A percentile compares a stretch with the other conserved stretches of the same genome.
phyloP scores from a whole-genome alignment of 2,888 invertebrate species.

The Macropis europaea region DNA sequence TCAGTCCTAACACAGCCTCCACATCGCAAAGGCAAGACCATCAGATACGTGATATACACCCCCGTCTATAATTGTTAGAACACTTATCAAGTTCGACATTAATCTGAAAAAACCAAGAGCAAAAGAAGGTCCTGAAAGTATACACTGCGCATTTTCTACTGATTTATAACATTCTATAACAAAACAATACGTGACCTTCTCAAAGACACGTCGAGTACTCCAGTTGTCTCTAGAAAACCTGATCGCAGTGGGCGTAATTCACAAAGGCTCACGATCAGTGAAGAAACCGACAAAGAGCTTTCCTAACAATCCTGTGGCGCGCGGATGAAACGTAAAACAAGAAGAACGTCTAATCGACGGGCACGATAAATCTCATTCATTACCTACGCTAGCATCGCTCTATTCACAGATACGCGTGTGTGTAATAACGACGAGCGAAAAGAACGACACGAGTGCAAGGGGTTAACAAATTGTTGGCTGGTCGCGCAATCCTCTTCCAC shows the following conservation, averaged over 20 bases:
- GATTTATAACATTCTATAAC: too few relatives aligned
- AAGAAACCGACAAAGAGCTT: conserved; percentile 15
- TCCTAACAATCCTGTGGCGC: conserved; percentile 18
- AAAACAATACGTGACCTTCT: too few relatives aligned
- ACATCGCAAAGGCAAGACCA: too few relatives aligned
- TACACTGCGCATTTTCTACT: too few relatives aligned
- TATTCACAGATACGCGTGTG: not conserved
- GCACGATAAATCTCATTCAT: conserved; percentile 44
- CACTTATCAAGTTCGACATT: too few relatives aligned
- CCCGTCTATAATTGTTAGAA: too few relatives aligned
- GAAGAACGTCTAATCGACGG: conserved; percentile 41
- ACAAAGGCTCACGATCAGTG: conserved; percentile 7
- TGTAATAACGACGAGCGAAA: not conserved
- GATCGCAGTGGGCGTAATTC: conserved; percentile 6
- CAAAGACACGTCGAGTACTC: too few relatives aligned
- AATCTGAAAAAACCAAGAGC: too few relatives aligned
- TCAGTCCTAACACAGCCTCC: too few relatives aligned
- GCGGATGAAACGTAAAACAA: conserved; percentile 27
- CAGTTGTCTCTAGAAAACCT: too few relatives aligned
- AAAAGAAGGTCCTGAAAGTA: too few relatives aligned
- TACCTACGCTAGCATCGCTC: conserved; percentile 11
- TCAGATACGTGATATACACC: too few relatives aligned
- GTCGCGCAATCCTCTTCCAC: conserved; percentile 29
- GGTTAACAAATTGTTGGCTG: conserved; percentile 39
- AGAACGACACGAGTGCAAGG: conserved; percentile 20